phyloP scores from a whole-genome alignment of 2,113 vertebrate genomes.

The Hippocampus abdominalis region DNA sequence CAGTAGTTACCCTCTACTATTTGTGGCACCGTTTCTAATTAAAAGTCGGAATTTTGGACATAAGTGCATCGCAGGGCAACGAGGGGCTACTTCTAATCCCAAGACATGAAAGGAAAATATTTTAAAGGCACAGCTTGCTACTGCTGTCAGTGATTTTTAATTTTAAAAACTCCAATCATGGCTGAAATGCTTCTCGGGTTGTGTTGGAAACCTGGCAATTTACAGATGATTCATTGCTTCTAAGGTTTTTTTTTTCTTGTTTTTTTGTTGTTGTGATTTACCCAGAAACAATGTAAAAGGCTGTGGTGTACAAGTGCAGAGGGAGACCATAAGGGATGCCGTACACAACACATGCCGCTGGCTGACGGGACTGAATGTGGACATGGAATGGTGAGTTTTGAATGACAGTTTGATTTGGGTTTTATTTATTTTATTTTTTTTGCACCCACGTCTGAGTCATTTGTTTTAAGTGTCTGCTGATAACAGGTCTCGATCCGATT shows the following conservation, averaged over 20 bases:
- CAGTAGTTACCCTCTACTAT: neutral
- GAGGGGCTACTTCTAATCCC: neutral
- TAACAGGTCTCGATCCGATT: too few species aligned
- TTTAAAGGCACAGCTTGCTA: neutral
- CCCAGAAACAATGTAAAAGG: slow-evolving; percentile 89
- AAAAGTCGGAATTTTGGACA: neutral
- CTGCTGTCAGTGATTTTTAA: neutral
- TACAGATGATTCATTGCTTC: slow-evolving; percentile 1
- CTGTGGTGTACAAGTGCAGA: slow-evolving; percentile 93
- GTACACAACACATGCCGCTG: slow-evolving; percentile 95
- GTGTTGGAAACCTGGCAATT: slow-evolving; percentile 7
- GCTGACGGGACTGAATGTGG: slow-evolving; percentile 92
- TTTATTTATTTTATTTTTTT: too few species aligned
- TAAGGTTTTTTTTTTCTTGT: neutral
- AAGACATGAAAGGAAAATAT: neutral
- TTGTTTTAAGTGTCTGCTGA: too few species aligned
- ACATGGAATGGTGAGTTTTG: slow-evolving; percentile 83
- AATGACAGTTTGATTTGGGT: neutral
- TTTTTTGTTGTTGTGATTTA: neutral
- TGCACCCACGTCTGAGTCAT: too few species aligned
- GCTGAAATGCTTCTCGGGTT: neutral
- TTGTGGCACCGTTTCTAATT: neutral
- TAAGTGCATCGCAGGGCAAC: neutral
- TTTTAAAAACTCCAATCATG: neutral
- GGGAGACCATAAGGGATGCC: slow-evolving; percentile 87